Conservation (phyloP, 2,797 vertebrate species). For the Pangasius sanitwongsei region DNA sequence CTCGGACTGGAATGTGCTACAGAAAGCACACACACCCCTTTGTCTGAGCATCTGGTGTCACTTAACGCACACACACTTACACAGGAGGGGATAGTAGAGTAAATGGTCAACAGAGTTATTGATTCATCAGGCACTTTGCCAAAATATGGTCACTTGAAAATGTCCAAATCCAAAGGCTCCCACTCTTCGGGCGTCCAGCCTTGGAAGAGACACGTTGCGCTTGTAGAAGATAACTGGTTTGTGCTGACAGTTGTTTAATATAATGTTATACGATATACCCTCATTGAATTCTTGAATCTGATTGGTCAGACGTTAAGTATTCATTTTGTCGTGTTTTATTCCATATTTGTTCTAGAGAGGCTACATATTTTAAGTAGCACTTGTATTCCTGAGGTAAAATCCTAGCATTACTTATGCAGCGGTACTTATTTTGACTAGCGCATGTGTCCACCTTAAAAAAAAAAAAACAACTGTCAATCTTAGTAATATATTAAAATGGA, state of each 20-base stretch:
- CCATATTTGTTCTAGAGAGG: neutral
- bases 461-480: neutral
- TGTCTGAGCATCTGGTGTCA: conserved; percentile 74
- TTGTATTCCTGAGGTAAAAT: neutral
- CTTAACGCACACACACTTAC: conserved; percentile 65
- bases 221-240: neutral
- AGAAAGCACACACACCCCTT: conserved; percentile 55
- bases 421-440: neutral
- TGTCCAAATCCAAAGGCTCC: neutral
- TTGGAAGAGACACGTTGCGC: neutral
- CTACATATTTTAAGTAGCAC: neutral
- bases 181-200: neutral
- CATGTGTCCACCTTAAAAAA: neutral
- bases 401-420: neutral
- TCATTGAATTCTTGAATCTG: neutral
- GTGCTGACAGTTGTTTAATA: neutral
- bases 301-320: neutral
- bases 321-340: neutral
- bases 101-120: conserved; percentile 67
- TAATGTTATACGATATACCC: neutral
- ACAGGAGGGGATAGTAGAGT: conserved; percentile 64
- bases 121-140: conserved; percentile 42
- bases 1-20: conserved; percentile 65
- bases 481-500: neutral
- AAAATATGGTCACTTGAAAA: conserved; percentile 13